A percentile compares a stretch with the other conserved stretches of the same genome.
phyloP scores from a whole-genome alignment of 2,113 vertebrate genomes.

The Pseudopipra pipra region DNA sequence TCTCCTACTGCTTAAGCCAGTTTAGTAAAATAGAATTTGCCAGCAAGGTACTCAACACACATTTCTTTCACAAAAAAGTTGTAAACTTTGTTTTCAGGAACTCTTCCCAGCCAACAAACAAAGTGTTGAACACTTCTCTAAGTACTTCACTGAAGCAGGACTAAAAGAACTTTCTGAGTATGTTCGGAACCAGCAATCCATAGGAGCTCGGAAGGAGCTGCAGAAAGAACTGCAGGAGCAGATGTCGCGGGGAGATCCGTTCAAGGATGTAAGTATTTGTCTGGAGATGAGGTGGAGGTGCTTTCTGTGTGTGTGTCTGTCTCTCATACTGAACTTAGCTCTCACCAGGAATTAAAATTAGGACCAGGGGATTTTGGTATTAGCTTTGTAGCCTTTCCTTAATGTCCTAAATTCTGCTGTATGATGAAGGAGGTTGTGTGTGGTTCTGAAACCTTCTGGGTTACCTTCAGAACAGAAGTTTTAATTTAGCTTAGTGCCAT shows the following conservation, averaged over 20 bases:
- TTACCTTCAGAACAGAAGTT: not conserved
- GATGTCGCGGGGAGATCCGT: slow-evolving; percentile 90
- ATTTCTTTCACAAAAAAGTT: not conserved
- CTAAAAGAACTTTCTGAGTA: slow-evolving; percentile 96
- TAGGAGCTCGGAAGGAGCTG: slow-evolving; percentile 94
- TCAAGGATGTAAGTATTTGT: slow-evolving; percentile 86
- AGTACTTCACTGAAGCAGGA: slow-evolving; percentile 97
- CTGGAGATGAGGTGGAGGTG: not conserved
- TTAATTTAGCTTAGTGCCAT: not conserved
- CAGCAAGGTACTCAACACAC: not conserved
- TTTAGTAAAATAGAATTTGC: not conserved
- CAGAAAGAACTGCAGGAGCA: slow-evolving; percentile 97
- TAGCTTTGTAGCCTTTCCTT: not conserved
- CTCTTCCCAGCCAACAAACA: slow-evolving; percentile 99
- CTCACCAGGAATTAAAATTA: not conserved
- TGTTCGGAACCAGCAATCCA: slow-evolving; percentile 95
- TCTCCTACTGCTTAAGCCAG: not conserved
- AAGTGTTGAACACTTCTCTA: slow-evolving; percentile 96
- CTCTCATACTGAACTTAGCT: not conserved
- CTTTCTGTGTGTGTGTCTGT: not conserved
- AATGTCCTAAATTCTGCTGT: not conserved
- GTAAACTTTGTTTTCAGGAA: slow-evolving; percentile 76
- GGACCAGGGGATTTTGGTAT: not conserved
- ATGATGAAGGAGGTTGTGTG: not conserved
- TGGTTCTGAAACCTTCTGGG: not conserved